phyloP scores from a whole-genome alignment of 2,797 vertebrate genomes.

The Pagetopsis macropterus region DNA sequence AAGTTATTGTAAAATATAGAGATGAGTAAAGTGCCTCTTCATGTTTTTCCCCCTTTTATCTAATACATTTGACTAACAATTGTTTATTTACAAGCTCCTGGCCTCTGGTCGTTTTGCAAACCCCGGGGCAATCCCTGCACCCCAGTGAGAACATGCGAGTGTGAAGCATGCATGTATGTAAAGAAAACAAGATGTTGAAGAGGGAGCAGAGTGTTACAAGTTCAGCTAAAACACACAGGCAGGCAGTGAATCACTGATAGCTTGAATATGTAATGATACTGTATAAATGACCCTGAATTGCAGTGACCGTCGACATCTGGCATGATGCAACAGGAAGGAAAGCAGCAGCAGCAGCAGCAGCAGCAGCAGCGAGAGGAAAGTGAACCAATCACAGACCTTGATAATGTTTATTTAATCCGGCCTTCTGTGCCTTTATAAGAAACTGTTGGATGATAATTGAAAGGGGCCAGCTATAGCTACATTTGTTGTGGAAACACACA shows the following conservation, averaged over 20 bases:
- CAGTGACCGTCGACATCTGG: conserved; percentile 29
- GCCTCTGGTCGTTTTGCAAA: too few relatives aligned
- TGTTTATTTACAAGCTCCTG: too few relatives aligned
- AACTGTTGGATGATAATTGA: not conserved
- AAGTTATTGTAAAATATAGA: too few relatives aligned
- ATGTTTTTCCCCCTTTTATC: too few relatives aligned
- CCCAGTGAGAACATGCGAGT: not conserved
- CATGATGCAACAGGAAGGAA: conserved; percentile 34
- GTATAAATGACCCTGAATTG: conserved; percentile 36
- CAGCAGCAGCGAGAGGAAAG: not conserved
- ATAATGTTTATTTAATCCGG: not conserved
- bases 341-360: conserved; percentile 12
- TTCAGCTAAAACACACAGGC: too few relatives aligned
- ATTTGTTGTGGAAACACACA: too few relatives aligned
- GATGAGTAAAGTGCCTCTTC: too few relatives aligned
- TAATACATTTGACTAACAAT: too few relatives aligned
- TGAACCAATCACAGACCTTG: not conserved
- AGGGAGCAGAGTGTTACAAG: not conserved
- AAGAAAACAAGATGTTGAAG: not conserved
- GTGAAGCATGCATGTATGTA: not conserved
- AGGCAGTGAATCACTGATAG: too few relatives aligned
- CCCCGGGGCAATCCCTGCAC: too few relatives aligned
- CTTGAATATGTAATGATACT: conserved; percentile 7
- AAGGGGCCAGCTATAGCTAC: too few relatives aligned
- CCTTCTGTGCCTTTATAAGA: not conserved